phyloP scores from a whole-genome alignment of 2,797 vertebrate genomes.

The Danio kyathit region DNA sequence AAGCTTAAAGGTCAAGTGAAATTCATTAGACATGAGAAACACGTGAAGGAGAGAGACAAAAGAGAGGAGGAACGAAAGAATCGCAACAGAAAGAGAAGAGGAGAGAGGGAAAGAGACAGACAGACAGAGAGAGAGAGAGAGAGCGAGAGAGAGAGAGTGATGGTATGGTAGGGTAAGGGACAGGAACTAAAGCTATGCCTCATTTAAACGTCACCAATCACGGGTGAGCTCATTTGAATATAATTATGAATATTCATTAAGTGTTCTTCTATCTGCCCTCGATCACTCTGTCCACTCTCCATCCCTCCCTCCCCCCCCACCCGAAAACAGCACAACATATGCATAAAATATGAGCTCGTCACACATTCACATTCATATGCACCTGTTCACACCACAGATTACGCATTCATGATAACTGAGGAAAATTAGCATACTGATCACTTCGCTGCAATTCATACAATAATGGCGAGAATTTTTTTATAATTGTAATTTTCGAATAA shows the following conservation, averaged over 20 bases:
- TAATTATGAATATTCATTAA: neutral
- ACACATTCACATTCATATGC: slow-evolving; percentile 17
- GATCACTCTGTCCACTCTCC: slow-evolving; percentile 66
- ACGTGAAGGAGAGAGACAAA: slow-evolving; percentile 23
- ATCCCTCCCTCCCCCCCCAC: slow-evolving; percentile 50
- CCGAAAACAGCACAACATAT: neutral
- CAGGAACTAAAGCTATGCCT: slow-evolving; percentile 19
- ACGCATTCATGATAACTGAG: too few species aligned
- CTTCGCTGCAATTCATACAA: too few species aligned
- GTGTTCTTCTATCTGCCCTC: slow-evolving; percentile 64
- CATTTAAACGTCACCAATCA: slow-evolving; percentile 5
- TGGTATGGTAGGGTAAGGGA: slow-evolving; percentile 63
- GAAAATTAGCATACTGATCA: too few species aligned
- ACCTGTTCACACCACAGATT: slow-evolving; percentile 28
- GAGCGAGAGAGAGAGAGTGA: slow-evolving; percentile 37
- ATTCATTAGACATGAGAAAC: slow-evolving; percentile 49
- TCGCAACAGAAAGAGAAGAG: neutral
- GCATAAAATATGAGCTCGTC: slow-evolving; percentile 2
- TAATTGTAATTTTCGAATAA: too few species aligned
- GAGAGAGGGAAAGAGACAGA: slow-evolving; percentile 7
- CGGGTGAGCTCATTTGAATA: slow-evolving; percentile 7
- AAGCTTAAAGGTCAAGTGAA: slow-evolving; percentile 63
- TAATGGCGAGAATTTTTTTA: too few species aligned
- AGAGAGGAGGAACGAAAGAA: slow-evolving; percentile 1
- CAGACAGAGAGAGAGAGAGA: slow-evolving; percentile 24